phyloP scores from a whole-genome alignment of 1,140 invertebrate genomes.

The Ephestia elutella region DNA sequence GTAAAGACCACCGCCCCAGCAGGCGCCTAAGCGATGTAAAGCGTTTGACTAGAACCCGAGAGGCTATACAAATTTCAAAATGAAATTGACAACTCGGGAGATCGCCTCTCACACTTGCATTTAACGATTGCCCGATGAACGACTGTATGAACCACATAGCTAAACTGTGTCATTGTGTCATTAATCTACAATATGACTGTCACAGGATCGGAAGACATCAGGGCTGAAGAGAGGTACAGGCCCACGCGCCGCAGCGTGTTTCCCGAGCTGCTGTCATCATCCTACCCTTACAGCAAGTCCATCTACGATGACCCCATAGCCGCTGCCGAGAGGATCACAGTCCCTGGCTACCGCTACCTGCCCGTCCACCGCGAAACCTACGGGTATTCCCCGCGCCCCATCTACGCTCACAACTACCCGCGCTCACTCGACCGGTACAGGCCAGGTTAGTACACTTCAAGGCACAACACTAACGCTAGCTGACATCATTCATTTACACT shows the following conservation, averaged over 20 bases:
- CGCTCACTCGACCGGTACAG: conserved; percentile 83
- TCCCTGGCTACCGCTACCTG: conserved; percentile 90
- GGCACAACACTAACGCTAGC: conserved; percentile 12
- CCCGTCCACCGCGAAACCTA: conserved; percentile 91
- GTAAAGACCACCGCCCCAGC: no score
- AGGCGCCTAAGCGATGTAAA: no score
- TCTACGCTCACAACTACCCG: conserved; percentile 89
- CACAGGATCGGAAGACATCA: conserved; percentile 90
- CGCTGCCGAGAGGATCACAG: conserved; percentile 86
- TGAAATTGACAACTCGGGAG: no score
- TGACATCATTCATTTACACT: conserved; percentile 7
- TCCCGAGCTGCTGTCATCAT: conserved; percentile 76
- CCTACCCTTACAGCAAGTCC: conserved; percentile 82
- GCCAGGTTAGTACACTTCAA: conserved; percentile 82
- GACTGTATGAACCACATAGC: no score
- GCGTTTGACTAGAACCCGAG: no score
- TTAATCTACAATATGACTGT: no score
- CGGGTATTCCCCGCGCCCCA: conserved; percentile 88
- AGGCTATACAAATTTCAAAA: no score
- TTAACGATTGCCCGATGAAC: no score
- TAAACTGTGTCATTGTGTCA: no score
- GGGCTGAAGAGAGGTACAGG: conserved; percentile 85
- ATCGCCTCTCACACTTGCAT: no score
- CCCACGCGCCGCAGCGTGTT: conserved; percentile 81
- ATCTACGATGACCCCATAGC: conserved; percentile 88